These are phyloP conservation scores for Lampris megalopsis DNA, from an alignment of 2,113 vertebrate species.

Conservation along the genomic window DNA sequence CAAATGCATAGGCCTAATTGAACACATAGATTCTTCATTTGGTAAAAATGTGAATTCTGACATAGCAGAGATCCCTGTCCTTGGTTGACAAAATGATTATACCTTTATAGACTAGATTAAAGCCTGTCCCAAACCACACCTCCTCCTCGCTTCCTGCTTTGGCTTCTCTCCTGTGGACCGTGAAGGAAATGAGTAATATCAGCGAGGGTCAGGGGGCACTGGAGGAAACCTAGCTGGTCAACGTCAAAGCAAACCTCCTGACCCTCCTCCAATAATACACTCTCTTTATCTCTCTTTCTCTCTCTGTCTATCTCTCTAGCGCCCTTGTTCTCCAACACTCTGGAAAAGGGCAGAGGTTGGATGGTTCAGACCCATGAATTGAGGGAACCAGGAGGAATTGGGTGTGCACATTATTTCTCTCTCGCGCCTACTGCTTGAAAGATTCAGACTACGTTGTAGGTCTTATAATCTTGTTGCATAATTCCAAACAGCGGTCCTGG, in stretches of 20 bases:
- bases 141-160: background rate
- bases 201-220: background rate
- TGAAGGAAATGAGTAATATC: slow-evolving; percentile 3
- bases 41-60: no score
- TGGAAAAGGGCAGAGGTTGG: background rate
- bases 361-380: background rate
- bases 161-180: background rate
- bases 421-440: slow-evolving; percentile 28
- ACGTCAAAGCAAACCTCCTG: background rate
- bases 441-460: slow-evolving; percentile 9
- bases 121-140: background rate
- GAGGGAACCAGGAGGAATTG: slow-evolving; percentile 28
- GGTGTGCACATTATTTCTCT: slow-evolving; percentile 1
- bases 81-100: background rate
- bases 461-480: slow-evolving; percentile 41
- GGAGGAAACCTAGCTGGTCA: background rate
- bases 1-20: background rate
- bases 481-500: slow-evolving; percentile 1
- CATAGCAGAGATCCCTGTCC: background rate
- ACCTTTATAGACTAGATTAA: background rate
- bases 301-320: background rate
- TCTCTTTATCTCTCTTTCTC: background rate
- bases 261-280: background rate
- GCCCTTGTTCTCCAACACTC: background rate
- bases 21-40: no score